Evolutionary conservation across 2,797 vertebrate genomes (phyloP), one percentile per base, ranked within the genome.

Genomic region (Mormyrops attenuatus): DNA sequence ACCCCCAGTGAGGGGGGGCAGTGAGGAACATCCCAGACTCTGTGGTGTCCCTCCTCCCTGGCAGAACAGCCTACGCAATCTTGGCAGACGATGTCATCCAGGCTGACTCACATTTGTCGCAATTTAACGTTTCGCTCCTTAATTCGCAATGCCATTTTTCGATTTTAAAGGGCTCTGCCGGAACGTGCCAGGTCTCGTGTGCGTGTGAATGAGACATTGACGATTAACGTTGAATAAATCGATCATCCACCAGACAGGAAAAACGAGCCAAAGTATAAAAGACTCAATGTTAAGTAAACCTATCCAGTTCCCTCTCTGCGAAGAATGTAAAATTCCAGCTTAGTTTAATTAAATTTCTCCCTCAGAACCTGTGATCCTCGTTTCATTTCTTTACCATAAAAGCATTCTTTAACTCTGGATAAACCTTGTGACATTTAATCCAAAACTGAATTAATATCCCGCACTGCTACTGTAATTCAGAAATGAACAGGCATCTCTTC

Each of bases 341-440:
- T 20, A 41, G 52, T 44, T 87, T 87, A 52, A 87, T 57, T 57
- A 55, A 55, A 57, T 50, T 63, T 60, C 53, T 6, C 52, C 20
- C 17, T 11, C 34, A 60, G 17, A 57, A 87, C 44, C 82, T 7
- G 50, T 4, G 30, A 57, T 60, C 15, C 53, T 44, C 17, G 2
- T 38, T 34, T 57, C 34, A 30, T 53, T 53, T n/a, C 9, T 57
- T 57, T 57, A 60, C 53, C 34, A 53, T n/a, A 57, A 87, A 87
- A 55, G 5, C 53, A 41, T 87, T 87, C 26, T 87, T 53, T 87
- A 60, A 38, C 77, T 82, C 77, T 82, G 77, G 38, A 82, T 47
- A 82, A 82, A 82, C 77, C 77, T 82, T 82, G 77, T 38, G 50
- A 86, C 85, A 52, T 86, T 87, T 53, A 60, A n/a, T 60, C 20